Evolutionary conservation across 1,140 invertebrate genomes (phyloP), one percentile per base, ranked within the genome.

Genomic region (Whitmania pigra): DNA sequence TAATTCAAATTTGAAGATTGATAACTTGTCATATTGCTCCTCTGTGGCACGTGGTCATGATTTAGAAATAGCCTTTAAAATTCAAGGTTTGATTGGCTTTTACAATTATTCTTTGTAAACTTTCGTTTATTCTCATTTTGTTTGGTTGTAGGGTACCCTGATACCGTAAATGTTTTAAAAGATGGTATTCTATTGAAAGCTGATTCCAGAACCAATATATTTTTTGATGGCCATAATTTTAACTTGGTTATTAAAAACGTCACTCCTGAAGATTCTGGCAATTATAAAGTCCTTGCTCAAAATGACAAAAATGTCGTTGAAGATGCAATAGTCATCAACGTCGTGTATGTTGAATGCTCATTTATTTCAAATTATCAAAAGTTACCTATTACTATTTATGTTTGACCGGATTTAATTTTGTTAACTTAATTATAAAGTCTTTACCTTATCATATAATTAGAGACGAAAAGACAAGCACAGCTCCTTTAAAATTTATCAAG

Each of bases 1-100:
- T 13, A 63, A 63, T 63, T 22, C 22, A 31, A 63, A 31, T 63
- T 63, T 63, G 57, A 63, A 63, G 29, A 63, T 63, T 63, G 15
- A 63, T 31, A 22, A 63, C 11, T 63, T 63, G 22, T 25, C 29
- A 25, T 63, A 31, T 31, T 31, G 22, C 11, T 18, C 57, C 22
- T 63, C 29, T 25, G 29, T 63, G 22, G 29, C 22, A 63, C 22
- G 0, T 11, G 57, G 57, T 11, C 22, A 31, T 63, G 22, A 25
- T n/a, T 63, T 63, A 63, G 57, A 63, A 63, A 63, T 63, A 18
- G 9, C 22, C 29, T 63, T 6, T 31, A 13, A 63, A 4, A 18
- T 63, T 63, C 29, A 13, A n/a, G 57, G 57, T 63, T 4, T 1
- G 13, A 7, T 49, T 49, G 15, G 9, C 13, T 11, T 4, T 49